Evolutionary conservation across 2,888 invertebrate genomes (phyloP), one percentile per base, ranked within the genome.

Genomic region (Thecophora atra): DNA sequence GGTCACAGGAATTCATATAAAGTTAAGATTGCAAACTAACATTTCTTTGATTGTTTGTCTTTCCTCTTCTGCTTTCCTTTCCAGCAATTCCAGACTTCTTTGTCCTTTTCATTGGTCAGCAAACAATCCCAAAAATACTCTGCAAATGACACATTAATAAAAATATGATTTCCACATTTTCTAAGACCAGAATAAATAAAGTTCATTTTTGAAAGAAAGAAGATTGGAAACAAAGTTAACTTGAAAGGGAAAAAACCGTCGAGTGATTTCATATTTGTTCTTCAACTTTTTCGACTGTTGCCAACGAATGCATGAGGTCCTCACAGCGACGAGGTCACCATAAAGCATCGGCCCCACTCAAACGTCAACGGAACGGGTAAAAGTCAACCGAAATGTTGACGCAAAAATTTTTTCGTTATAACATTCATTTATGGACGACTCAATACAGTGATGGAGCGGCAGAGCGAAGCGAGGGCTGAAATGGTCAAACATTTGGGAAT

Each of bases 111-210:
- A 67, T 6, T 19, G 24, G 47, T 30, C 26, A 15, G 52, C 8
- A 54, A 63, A 64, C 30, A 63, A 54, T 7, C 51, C 69, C 54
- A 66, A 68, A 68, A 51, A 69, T 60, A 60, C 15, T 71, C 77
- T 77, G 78, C 65, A 77, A 78, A 78, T 77, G 77, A 75, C 78
- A 77, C 73, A 76, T 78, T 77, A 77, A 76, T 77, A 76, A 75
- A 73, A 75, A 76, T 70, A 77, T 74, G 71, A 76, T 71, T 77
- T 77, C 65, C 73, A 73, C 71, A 70, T 72, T 73, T 72, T 51
- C 73, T 42, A 65, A 51, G 69, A 51, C 60, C 69, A 58, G n/a
- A 69, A 60, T 52, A 69, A 69, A 69, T 51, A 69, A 51, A 68
- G 24, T 69, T 69, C 17, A 44, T 7, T 47, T 69, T 51, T 26